These are phyloP conservation scores for Hemicentrotus pulcherrimus DNA, from an alignment of 35 echinoderm and acorn worm species.

Conservation along the genomic window DNA sequence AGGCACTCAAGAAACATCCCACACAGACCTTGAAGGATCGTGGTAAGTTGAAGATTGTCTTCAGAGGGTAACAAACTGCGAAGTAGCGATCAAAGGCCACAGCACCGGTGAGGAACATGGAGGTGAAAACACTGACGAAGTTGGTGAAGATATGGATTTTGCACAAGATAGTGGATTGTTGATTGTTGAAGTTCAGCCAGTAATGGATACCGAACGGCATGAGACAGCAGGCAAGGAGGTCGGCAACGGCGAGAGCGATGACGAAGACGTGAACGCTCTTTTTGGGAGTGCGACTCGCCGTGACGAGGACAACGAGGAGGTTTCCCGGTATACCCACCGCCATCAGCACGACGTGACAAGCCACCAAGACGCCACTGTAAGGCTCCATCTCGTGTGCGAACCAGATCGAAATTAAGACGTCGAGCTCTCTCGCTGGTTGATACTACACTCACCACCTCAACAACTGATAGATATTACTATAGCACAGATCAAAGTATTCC, in stretches of 20 bases:
- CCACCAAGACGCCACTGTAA: not conserved
- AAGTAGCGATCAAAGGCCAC: slow-evolving; percentile 31
- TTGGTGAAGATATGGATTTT: not conserved
- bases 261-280: slow-evolving; percentile 19
- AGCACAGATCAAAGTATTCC: too few relatives aligned
- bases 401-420: not conserved
- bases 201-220: not conserved
- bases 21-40: not conserved
- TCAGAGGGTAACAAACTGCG: slow-evolving; percentile 8
- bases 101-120: not conserved
- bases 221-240: slow-evolving; percentile 21
- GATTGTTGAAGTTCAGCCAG: not conserved
- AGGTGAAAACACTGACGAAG: not conserved
- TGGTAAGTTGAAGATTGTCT: not conserved
- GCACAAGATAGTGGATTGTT: not conserved
- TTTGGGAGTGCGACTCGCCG: not conserved
- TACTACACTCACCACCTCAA: too few relatives aligned
- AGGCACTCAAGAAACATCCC: not conserved
- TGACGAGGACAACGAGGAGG: not conserved
- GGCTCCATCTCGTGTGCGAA: not conserved
- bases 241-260: slow-evolving; percentile 14
- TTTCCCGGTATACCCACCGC: slow-evolving; percentile 1
- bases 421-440: too few relatives aligned
- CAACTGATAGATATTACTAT: too few relatives aligned
- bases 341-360: not conserved